These are phyloP conservation scores for Dryobota labecula DNA, from an alignment of 2,888 invertebrate species.

Conservation along the genomic window DNA sequence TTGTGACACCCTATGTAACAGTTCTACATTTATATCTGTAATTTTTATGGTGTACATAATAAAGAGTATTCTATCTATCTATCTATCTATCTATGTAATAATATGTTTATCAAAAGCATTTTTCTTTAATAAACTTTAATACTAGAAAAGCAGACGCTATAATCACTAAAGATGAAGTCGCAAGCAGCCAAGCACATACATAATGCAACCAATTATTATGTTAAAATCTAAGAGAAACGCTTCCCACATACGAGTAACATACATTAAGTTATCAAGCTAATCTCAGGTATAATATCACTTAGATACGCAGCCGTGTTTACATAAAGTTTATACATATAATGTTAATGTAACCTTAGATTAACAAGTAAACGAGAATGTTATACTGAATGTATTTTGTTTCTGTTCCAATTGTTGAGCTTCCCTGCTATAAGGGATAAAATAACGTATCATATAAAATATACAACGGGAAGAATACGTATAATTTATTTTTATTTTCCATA, in stretches of 20 bases:
- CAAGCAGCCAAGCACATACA: constrained; percentile 25
- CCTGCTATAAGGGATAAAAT: constrained; percentile 15
- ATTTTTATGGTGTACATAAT: too few species aligned
- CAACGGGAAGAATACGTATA: background rate
- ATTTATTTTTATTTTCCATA: background rate
- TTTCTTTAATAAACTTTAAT: background rate
- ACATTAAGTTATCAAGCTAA: constrained; percentile 48
- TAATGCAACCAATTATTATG: constrained; percentile 60
- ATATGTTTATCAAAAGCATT: too few species aligned
- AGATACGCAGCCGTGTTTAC: constrained; percentile 52
- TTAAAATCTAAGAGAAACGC: constrained; percentile 52
- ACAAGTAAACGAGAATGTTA: constrained; percentile 25
- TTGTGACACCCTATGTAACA: too few species aligned
- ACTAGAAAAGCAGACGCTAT: constrained; percentile 10
- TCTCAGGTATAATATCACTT: constrained; percentile 56
- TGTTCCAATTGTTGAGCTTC: constrained; percentile 40
- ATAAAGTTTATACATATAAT: constrained; percentile 31
- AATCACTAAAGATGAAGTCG: constrained; percentile 15
- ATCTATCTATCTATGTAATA: too few species aligned
- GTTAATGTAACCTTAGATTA: constrained; percentile 34
- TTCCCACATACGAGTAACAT: constrained; percentile 33
- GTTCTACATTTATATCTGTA: too few species aligned
- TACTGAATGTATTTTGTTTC: constrained; percentile 23
- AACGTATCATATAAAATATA: constrained; percentile 17
- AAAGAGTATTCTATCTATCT: too few species aligned